phyloP scores from a whole-genome alignment of 2,797 vertebrate species.

The Adelosebastes latens region DNA sequence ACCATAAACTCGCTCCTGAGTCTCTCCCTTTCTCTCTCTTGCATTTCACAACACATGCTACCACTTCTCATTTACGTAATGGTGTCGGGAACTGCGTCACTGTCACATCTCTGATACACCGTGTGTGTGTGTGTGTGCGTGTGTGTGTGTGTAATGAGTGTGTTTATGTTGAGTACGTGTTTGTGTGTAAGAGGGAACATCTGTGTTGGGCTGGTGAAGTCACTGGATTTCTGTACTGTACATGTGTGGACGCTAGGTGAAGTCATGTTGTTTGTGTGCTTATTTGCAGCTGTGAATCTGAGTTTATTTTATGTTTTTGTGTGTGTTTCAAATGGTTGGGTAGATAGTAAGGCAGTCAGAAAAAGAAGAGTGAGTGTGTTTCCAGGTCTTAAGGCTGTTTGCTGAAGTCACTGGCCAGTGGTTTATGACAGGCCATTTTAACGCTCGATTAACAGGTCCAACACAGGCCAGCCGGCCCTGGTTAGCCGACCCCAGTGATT shows the following conservation, averaged over 20 bases:
- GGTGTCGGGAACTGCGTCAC: conserved; percentile 62
- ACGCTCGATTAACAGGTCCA: conserved; percentile 76
- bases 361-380: conserved; percentile 29
- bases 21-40: conserved; percentile 27
- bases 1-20: conserved; percentile 30
- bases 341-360: conserved; percentile 18
- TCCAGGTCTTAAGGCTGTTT: conserved; percentile 60
- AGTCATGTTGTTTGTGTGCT: conserved; percentile 33
- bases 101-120: conserved; percentile 46
- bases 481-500: conserved; percentile 65
- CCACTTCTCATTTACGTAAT: conserved; percentile 67
- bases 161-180: conserved; percentile 44
- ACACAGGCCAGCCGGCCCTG: conserved; percentile 68
- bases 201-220: conserved; percentile 66
- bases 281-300: not conserved
- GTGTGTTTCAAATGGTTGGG: conserved; percentile 14
- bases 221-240: conserved; percentile 48
- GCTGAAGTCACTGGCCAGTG: conserved; percentile 64
- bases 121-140: conserved; percentile 29
- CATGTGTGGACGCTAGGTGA: conserved; percentile 33
- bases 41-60: conserved; percentile 68
- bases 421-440: conserved; percentile 77
- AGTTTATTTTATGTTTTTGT: conserved; percentile 21
- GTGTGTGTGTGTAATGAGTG: conserved; percentile 55
- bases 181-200: conserved; percentile 68